Conservation (phyloP, 2,113 vertebrate species). For the Puffinus mauretanicus region DNA sequence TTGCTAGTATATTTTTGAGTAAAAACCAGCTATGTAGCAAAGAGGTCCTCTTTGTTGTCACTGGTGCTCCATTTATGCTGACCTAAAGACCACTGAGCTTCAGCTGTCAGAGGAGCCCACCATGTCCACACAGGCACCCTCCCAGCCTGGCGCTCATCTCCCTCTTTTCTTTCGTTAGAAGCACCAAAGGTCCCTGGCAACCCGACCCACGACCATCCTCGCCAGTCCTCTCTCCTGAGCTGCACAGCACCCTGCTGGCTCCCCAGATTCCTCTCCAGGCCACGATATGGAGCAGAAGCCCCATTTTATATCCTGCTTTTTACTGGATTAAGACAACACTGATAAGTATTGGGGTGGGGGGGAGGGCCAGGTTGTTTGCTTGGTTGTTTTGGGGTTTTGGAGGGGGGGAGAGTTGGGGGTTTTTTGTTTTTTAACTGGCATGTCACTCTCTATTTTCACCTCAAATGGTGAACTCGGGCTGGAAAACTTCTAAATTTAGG, state of each 20-base stretch:
- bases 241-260: neutral
- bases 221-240: neutral
- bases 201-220: rapidly evolving
- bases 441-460: neutral
- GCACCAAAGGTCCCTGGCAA: neutral
- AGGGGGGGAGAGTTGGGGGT: too few relatives aligned
- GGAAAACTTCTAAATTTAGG: neutral
- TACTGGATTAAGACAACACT: neutral
- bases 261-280: neutral
- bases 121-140: neutral
- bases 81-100: neutral
- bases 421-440: neutral
- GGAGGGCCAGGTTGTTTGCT: neutral
- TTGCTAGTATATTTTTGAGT: neutral
- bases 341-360: neutral
- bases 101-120: neutral
- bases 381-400: neutral
- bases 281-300: neutral
- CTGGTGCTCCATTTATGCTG: neutral
- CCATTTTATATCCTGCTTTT: neutral
- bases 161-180: neutral
- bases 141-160: rapidly evolving
- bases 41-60: neutral
- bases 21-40: neutral
- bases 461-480: neutral